These are phyloP conservation scores for Jordanella pulchra DNA, from an alignment of 2,797 vertebrate species.

Conservation along the genomic window DNA sequence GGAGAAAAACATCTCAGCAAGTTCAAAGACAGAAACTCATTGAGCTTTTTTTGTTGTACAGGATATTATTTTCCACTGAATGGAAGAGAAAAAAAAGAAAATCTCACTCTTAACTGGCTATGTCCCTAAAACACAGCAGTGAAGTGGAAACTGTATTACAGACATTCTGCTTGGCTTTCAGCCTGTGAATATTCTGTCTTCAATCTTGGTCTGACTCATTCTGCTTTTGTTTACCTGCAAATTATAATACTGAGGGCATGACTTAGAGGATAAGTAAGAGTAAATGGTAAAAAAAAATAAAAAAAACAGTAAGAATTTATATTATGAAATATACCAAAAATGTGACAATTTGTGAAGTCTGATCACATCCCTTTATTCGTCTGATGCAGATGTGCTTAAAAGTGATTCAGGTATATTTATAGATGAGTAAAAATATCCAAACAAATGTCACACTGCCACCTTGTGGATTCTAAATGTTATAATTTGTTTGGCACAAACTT, in stretches of 20 bases:
- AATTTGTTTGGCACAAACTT: neutral
- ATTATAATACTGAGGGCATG: conserved; percentile 33
- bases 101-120: conserved; percentile 59
- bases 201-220: conserved; percentile 23
- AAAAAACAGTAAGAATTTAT: conserved; percentile 8
- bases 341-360: neutral
- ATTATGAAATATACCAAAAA: neutral
- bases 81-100: conserved; percentile 66
- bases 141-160: conserved; percentile 52
- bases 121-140: conserved; percentile 60
- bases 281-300: conserved; percentile 11
- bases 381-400: neutral
- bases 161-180: conserved; percentile 18
- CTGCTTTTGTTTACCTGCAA: conserved; percentile 24
- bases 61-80: conserved; percentile 76
- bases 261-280: conserved; percentile 34
- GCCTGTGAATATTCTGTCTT: conserved; percentile 38
- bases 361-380: conserved; percentile 6
- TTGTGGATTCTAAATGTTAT: conserved; percentile 57
- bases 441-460: conserved; percentile 67
- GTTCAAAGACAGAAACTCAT: conserved; percentile 73
- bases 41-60: conserved; percentile 71
- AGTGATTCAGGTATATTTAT: conserved; percentile 6
- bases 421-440: conserved; percentile 22
- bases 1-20: conserved; percentile 66